Evolutionary conservation across 2,888 invertebrate genomes (phyloP).

Genomic region (Odontomyia ornata): DNA sequence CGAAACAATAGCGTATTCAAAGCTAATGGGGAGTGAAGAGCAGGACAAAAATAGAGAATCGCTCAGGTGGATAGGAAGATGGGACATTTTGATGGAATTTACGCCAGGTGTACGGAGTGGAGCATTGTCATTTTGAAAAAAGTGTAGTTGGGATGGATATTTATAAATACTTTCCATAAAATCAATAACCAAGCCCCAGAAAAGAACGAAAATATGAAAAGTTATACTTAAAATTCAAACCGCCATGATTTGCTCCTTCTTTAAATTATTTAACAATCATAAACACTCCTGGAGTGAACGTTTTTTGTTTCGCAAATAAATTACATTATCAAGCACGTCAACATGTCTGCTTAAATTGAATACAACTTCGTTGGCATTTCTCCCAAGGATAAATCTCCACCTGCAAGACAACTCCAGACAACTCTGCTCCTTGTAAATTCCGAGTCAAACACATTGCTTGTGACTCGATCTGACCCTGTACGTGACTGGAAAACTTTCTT

Average conservation of each 20-base stretch:
- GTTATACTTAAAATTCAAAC: no score
- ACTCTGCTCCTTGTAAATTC: no score
- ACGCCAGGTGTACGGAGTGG: neutral
- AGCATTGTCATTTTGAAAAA: neutral
- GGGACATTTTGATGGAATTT: neutral
- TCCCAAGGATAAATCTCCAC: slow-evolving; percentile 4
- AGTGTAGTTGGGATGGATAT: neutral
- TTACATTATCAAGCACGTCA: slow-evolving; percentile 15
- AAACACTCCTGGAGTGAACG: no score
- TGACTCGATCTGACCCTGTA: neutral
- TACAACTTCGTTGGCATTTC: slow-evolving; percentile 5
- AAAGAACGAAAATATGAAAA: no score
- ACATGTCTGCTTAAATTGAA: slow-evolving; percentile 7
- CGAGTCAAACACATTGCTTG: neutral
- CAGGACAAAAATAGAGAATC: neutral
- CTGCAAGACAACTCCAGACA: neutral
- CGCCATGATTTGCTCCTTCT: no score
- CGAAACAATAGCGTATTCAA: neutral
- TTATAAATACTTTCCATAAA: no score
- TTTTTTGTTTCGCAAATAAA: neutral
- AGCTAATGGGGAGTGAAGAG: neutral
- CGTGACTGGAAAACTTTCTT: slow-evolving; percentile 28
- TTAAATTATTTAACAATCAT: no score
- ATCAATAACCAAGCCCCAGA: no score
- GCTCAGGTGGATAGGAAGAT: neutral